Percentiles rank a stretch among this genome's conserved stretches.
Conservation (phyloP, 2,888 invertebrate species). For the Hedychridium roseum region DNA sequence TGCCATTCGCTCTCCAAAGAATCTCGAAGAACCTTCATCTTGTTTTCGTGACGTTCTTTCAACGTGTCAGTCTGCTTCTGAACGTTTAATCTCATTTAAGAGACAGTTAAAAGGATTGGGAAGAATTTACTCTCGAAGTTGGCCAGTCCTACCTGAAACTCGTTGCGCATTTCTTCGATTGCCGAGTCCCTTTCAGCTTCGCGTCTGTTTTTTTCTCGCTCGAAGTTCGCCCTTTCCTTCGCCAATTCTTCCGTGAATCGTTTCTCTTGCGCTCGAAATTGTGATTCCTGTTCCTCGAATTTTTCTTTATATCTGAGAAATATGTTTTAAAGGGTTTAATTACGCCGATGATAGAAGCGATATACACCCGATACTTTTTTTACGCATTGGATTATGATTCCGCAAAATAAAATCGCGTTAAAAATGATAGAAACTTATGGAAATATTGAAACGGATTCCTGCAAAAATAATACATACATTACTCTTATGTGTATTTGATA, state of each 20-base stretch:
- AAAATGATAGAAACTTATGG: too few relatives aligned
- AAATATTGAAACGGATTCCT: too few relatives aligned
- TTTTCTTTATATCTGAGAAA: constrained; percentile 47
- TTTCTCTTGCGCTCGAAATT: constrained; percentile 40
- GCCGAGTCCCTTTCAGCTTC: constrained; percentile 41
- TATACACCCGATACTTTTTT: too few relatives aligned
- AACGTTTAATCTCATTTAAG: constrained; percentile 2
- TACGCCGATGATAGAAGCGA: too few relatives aligned
- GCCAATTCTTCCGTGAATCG: constrained; percentile 48
- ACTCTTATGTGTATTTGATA: too few relatives aligned
- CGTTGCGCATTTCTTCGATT: constrained; percentile 35
- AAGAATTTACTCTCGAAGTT: constrained; percentile 2
- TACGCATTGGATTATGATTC: too few relatives aligned
- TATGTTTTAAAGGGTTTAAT: too few relatives aligned
- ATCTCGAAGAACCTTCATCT: constrained; percentile 69
- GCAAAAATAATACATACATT: too few relatives aligned
- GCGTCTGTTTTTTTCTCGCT: constrained; percentile 41
- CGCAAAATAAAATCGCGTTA: too few relatives aligned
- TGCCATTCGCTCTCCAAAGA: constrained; percentile 71
- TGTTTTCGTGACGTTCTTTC: constrained; percentile 57
- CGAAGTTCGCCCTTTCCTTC: constrained; percentile 41
- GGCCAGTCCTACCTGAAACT: constrained; percentile 41
- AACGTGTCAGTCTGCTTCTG: constrained; percentile 47
- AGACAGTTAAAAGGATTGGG: too few relatives aligned
- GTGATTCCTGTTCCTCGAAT: constrained; percentile 50